phyloP scores from a whole-genome alignment of 1,140 invertebrate species.

The Drosophila tropicalis region DNA sequence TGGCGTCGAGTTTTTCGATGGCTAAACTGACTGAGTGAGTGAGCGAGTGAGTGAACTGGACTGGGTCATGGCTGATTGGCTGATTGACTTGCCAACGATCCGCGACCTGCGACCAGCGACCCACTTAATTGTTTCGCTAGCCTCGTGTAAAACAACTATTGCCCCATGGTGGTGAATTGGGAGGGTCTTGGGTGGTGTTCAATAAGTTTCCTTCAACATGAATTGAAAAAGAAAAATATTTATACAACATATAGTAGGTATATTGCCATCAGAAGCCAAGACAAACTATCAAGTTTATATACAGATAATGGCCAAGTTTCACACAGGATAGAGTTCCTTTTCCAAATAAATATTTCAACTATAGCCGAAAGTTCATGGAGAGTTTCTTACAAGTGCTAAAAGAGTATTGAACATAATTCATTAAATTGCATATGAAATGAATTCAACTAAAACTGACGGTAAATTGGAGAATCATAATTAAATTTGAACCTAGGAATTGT shows the following conservation, averaged over 20 bases:
- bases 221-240: conserved; percentile 7
- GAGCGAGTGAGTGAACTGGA: conserved; percentile 5
- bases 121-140: conserved; percentile 65
- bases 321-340: not conserved
- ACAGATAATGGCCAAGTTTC: conserved; percentile 6
- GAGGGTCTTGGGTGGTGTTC: not conserved
- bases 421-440: no score
- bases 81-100: conserved; percentile 72
- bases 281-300: conserved; percentile 1
- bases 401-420: no score
- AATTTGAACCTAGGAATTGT: no score
- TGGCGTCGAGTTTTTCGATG: conserved; percentile 37
- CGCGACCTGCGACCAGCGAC: conserved; percentile 53
- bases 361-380: not conserved
- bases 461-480: no score
- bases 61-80: conserved; percentile 60
- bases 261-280: not conserved
- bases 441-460: no score
- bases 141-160: conserved; percentile 46
- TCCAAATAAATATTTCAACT: not conserved
- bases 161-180: not conserved
- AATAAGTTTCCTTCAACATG: not conserved
- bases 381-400: no score
- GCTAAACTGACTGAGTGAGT: conserved; percentile 14
- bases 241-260: not conserved